Conservation (phyloP, 2,888 invertebrate genomes). For the Drosophila setosimentum region DNA sequence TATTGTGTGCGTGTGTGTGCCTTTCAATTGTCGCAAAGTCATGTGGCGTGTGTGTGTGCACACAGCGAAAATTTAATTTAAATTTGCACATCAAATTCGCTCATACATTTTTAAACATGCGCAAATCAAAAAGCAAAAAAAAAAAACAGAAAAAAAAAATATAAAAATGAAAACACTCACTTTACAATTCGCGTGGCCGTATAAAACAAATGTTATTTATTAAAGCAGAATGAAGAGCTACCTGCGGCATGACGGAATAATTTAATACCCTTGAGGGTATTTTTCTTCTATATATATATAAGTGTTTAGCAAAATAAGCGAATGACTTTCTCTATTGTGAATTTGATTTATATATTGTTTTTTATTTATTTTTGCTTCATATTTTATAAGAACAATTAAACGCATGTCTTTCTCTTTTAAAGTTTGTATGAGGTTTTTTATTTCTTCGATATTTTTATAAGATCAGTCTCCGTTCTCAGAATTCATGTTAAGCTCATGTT, state of each 20-base stretch:
- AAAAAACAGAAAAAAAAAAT: conserved; percentile 4
- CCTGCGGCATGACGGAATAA: neutral
- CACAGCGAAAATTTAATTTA: conserved; percentile 72
- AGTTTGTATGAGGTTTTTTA: neutral
- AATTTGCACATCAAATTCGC: conserved; percentile 74
- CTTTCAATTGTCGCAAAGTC: conserved; percentile 64
- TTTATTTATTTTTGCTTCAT: neutral
- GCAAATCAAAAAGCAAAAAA: conserved; percentile 22
- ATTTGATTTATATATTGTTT: neutral
- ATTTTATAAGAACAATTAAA: neutral
- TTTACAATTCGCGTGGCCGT: conserved; percentile 26
- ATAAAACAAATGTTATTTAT: conserved; percentile 51
- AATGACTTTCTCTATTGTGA: neutral
- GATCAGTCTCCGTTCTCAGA: neutral
- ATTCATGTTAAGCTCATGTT: neutral
- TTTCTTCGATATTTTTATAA: neutral
- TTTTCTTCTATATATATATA: neutral
- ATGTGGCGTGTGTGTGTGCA: conserved; percentile 26
- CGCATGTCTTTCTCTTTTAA: neutral
- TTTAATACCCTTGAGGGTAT: conserved; percentile 6
- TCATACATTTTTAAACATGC: conserved; percentile 67
- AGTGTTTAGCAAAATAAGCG: neutral
- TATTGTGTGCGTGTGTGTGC: conserved; percentile 31
- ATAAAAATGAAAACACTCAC: conserved; percentile 23
- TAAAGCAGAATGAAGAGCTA: conserved; percentile 8